Evolutionary conservation across 2,888 invertebrate species (phyloP).

Genomic region (Pseudococcus longispinus): DNA sequence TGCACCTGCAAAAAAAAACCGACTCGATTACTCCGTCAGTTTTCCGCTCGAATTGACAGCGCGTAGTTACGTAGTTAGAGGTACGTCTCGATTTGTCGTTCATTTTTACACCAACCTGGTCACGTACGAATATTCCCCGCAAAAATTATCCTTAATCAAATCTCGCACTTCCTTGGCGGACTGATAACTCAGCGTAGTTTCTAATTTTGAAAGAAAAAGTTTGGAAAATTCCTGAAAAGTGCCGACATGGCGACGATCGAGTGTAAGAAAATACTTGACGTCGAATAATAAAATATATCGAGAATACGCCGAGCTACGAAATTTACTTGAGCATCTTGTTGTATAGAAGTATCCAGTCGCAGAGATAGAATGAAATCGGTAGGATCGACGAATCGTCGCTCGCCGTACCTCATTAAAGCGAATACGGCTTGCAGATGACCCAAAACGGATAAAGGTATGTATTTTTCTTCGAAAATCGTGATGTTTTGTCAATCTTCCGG

Average conservation of each 20-base stretch:
- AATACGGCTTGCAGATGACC: constrained; percentile 70
- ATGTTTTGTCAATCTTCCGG: constrained; percentile 62
- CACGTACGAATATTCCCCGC: constrained; percentile 65
- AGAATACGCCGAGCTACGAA: too few species aligned
- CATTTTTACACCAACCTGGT: constrained; percentile 62
- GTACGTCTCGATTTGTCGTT: background rate
- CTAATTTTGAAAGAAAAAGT: constrained; percentile 68
- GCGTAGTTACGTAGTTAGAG: background rate
- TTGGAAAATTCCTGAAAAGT: constrained; percentile 68
- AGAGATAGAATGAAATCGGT: constrained; percentile 67
- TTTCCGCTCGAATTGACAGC: background rate
- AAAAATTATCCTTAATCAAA: constrained; percentile 65
- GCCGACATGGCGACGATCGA: background rate
- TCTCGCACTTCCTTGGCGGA: constrained; percentile 61
- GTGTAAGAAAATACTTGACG: too few species aligned
- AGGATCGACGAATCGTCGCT: constrained; percentile 67
- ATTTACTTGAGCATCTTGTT: constrained; percentile 68
- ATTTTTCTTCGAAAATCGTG: constrained; percentile 61
- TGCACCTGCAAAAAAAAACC: constrained; percentile 63
- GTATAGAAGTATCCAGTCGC: constrained; percentile 68
- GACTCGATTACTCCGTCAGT: background rate
- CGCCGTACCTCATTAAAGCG: constrained; percentile 68
- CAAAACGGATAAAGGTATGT: constrained; percentile 64
- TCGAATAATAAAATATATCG: too few species aligned
- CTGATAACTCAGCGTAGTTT: constrained; percentile 64